Percentiles rank a stretch among this genome's conserved stretches.
Evolutionary conservation across 1,140 invertebrate genomes (phyloP).

Genomic region (Philopotamus ludificatus): DNA sequence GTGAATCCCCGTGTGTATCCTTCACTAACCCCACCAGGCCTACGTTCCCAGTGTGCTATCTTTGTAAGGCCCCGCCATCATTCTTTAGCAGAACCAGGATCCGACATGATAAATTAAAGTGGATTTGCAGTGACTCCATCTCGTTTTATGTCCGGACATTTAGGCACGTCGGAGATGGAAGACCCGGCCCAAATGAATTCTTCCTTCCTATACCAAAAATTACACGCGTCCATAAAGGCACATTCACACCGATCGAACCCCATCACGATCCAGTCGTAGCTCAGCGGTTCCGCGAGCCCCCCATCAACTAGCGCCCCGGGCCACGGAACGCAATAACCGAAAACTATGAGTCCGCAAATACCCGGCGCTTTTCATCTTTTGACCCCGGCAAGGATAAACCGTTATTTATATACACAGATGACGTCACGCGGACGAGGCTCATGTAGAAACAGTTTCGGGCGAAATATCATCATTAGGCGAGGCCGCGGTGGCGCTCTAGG

Average conservation of each 20-base stretch:
- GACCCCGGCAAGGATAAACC: not conserved
- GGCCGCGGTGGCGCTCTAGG: not conserved
- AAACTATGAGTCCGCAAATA: constrained; percentile 30
- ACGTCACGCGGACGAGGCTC: constrained; percentile 5
- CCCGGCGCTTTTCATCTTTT: constrained; percentile 23
- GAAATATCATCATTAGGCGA: constrained; percentile 21
- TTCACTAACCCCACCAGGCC: too few species aligned
- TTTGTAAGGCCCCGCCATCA: too few species aligned
- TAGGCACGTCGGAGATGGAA: constrained; percentile 1
- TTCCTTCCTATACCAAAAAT: too few species aligned
- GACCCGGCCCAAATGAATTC: not conserved
- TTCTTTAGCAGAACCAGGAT: too few species aligned
- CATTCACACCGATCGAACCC: constrained; percentile 6
- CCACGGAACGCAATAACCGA: constrained; percentile 25
- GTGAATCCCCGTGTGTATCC: too few species aligned
- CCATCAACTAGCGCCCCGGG: constrained; percentile 10
- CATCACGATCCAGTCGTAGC: constrained; percentile 29
- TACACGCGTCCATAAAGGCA: too few species aligned
- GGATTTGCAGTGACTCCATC: constrained; percentile 7
- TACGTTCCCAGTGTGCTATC: too few species aligned
- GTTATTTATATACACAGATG: constrained; percentile 18
- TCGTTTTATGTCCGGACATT: constrained; percentile 22
- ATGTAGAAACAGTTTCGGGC: constrained; percentile 23
- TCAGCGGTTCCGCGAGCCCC: constrained; percentile 10
- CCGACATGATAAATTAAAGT: constrained; percentile 21